These are phyloP conservation scores for Eurosta solidaginis DNA, from an alignment of 1,140 invertebrate genomes.

Conservation along the genomic window DNA sequence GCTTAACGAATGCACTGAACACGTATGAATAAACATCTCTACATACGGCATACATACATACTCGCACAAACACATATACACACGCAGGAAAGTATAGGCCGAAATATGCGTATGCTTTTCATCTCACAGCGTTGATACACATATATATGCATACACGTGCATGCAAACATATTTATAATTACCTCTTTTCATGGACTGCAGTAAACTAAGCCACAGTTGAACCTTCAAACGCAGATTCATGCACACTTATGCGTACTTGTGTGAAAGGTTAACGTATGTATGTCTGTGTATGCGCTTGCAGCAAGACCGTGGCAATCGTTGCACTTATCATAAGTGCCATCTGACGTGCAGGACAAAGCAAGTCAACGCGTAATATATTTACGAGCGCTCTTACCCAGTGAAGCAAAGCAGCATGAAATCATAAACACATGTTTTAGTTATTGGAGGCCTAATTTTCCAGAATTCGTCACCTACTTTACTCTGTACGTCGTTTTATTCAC, in stretches of 20 bases:
- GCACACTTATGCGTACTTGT: background rate
- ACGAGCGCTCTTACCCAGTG: too few species aligned
- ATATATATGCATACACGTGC: too few species aligned
- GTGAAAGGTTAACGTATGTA: background rate
- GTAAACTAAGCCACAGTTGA: background rate
- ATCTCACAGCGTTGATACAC: background rate
- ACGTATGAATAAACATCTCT: background rate
- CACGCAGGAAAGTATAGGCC: background rate
- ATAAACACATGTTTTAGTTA: too few species aligned
- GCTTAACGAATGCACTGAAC: too few species aligned
- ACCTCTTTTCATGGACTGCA: background rate
- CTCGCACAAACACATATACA: background rate
- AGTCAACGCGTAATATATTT: background rate
- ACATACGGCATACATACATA: background rate
- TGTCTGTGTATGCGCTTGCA: too few species aligned
- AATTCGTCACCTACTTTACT: too few species aligned
- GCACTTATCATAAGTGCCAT: slow-evolving; percentile 3
- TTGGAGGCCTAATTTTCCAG: too few species aligned
- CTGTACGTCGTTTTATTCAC: too few species aligned
- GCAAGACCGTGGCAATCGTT: background rate
- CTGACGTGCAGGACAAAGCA: background rate
- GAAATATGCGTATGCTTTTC: background rate
- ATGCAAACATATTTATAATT: too few species aligned
- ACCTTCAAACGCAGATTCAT: background rate
- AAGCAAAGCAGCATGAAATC: too few species aligned